Evolutionary conservation across 64 coral and sea anemone species (phyloP).

Genomic region (Actinia tenebrosa): DNA sequence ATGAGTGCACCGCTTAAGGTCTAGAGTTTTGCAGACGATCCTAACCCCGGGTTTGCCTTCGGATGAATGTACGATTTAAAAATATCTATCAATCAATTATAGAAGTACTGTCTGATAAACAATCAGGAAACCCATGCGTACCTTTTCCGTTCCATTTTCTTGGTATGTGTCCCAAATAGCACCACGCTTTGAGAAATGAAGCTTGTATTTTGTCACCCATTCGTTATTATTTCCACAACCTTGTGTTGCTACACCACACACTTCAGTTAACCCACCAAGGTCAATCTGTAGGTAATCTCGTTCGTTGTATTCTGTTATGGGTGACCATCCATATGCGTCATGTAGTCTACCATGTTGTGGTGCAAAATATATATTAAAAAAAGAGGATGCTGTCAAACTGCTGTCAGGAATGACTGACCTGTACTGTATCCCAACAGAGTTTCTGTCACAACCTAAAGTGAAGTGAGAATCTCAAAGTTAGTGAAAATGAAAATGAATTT

Average conservation of each 20-base stretch:
- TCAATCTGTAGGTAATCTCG: constrained; percentile 47
- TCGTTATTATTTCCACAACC: background rate
- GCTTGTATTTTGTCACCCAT: constrained; percentile 14
- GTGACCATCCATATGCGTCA: background rate
- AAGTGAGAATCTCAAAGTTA: background rate
- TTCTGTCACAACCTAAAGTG: background rate
- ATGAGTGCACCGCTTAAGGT: too few species aligned
- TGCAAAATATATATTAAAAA: background rate
- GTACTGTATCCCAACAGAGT: background rate
- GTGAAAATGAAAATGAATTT: background rate
- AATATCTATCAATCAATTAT: background rate
- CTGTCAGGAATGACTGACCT: background rate
- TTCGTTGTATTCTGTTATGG: background rate
- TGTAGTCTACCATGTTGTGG: constrained; percentile 14
- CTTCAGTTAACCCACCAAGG: constrained; percentile 7
- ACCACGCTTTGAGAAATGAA: constrained; percentile 23
- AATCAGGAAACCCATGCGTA: background rate
- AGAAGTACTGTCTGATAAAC: background rate
- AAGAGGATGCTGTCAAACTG: background rate
- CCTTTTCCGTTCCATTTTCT: constrained; percentile 26
- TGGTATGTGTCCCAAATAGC: constrained; percentile 12
- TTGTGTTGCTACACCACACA: constrained; percentile 50
- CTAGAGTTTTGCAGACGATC: too few species aligned
- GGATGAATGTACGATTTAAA: too few species aligned
- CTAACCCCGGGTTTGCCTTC: too few species aligned